Evolutionary conservation across 1,140 invertebrate genomes (phyloP), one percentile per base, ranked within the genome.

Genomic region (Lucilia sericata): DNA sequence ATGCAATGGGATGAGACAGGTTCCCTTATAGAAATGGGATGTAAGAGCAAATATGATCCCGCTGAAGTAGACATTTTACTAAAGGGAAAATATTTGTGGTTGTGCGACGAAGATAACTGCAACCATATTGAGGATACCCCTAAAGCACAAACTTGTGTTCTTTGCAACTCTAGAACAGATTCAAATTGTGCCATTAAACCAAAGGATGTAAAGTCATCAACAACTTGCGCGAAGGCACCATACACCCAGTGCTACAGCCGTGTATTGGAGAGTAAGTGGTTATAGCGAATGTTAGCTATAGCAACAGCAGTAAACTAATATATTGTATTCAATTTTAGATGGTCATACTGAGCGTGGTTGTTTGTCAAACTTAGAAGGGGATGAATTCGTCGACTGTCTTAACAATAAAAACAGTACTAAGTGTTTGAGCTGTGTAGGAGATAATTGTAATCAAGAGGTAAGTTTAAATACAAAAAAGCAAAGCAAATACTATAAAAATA

Each of bases 331-430:
- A 19, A n/a, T 78, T 42, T 30, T 4, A 10, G 84, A 85, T 83
- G 89, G 89, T 8, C 88, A 90, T 78, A 90, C 89, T 0, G 89
- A 90, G 81, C 86, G 89, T 0, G 89, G 89, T 7, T 90, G 89
- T 10, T 51, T 88, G 0, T 74, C 85, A 10, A 85, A 55, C 3
- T 49, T 90, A 65, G 87, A 90, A 12, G 84, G 55, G 1, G 88
- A 86, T 4, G 88, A 88, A 8, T 90, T 88, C 17, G 2, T 86
- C 5, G 84, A 84, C 0, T 90, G 89, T 25, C 76, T 86, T 0
- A 19, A 4, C 8, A 85, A 85, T 4, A 65, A 17, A 82, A 87
- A 90, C 47, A 14, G 82, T 34, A 86, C 86, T 9, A 84, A 86
- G 17, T 90, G 89, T 30, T 14, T 12, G 17, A 85, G 85, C 30